Percentiles rank a stretch among this genome's conserved stretches.
Evolutionary conservation across 2,797 vertebrate genomes (phyloP).

Genomic region (Holocentrus rufus): DNA sequence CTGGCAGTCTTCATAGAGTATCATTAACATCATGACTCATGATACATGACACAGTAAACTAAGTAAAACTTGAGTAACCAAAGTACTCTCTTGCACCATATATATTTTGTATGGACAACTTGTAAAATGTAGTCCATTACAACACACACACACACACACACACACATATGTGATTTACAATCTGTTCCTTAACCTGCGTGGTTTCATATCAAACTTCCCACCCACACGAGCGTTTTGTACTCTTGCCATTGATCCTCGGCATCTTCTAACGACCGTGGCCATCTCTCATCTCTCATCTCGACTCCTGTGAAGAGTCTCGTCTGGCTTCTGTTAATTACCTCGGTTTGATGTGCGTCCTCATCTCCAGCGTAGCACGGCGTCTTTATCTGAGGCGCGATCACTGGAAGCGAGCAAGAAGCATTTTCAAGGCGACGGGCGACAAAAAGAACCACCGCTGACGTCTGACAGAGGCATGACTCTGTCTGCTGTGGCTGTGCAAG

Average conservation of each 20-base stretch:
- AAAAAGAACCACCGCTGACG: constrained; percentile 6
- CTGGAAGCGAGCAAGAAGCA: constrained; percentile 12
- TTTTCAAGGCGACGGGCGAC: constrained; percentile 9
- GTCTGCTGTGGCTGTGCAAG: not conserved
- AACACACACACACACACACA: constrained; percentile 10
- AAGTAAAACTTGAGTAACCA: no score
- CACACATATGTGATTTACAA: constrained; percentile 4
- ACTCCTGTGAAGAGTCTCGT: constrained; percentile 54
- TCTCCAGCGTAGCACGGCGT: constrained; percentile 32
- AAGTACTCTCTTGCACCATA: no score
- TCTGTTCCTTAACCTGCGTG: constrained; percentile 18
- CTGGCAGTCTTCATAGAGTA: no score
- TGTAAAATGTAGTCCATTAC: not conserved
- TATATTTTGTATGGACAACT: no score
- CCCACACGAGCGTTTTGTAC: constrained; percentile 16
- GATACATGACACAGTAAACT: no score
- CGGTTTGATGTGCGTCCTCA: constrained; percentile 44
- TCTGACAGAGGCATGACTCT: not conserved
- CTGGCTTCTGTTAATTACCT: constrained; percentile 63
- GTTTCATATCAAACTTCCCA: constrained; percentile 26
- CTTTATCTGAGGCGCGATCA: constrained; percentile 43
- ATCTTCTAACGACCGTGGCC: constrained; percentile 15
- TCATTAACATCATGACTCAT: no score
- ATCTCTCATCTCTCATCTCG: constrained; percentile 31
- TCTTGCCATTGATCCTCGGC: constrained; percentile 6